A percentile compares a stretch with the other conserved stretches of the same genome.
Conservation (phyloP, 2,113 vertebrate genomes). For the Macquaria ambigua region DNA sequence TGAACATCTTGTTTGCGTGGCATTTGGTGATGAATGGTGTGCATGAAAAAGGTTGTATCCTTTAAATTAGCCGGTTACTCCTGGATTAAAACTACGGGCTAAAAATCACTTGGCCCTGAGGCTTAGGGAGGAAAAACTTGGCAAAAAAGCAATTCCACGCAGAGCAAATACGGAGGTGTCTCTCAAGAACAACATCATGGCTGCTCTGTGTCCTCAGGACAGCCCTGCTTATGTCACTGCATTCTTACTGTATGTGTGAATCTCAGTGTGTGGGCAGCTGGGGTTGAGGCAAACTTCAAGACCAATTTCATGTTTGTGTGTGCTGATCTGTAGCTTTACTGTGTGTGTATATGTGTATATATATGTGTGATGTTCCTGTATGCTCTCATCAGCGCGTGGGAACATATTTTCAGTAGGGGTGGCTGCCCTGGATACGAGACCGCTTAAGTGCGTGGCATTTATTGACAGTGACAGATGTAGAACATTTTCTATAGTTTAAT, state of each 20-base stretch:
- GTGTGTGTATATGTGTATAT: conserved; percentile 8
- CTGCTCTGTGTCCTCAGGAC: conserved; percentile 52
- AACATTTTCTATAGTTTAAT: neutral
- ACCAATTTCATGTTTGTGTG: conserved; percentile 52
- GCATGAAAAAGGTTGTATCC: conserved; percentile 38
- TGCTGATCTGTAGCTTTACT: conserved; percentile 26
- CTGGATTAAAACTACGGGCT: conserved; percentile 27
- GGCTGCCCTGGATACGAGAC: neutral
- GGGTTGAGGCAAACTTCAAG: conserved; percentile 64
- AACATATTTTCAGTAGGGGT: neutral
- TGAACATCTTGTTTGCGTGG: conserved; percentile 36
- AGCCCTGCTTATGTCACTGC: conserved; percentile 56
- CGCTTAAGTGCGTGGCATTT: neutral
- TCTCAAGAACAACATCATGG: conserved; percentile 55
- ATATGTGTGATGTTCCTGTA: conserved; percentile 20
- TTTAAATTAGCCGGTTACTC: conserved; percentile 22
- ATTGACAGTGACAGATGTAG: neutral
- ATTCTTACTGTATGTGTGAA: conserved; percentile 53
- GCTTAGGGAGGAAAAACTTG: neutral
- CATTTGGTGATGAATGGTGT: conserved; percentile 34
- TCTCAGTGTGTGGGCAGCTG: conserved; percentile 56
- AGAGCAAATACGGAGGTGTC: conserved; percentile 32
- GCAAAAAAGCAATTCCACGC: conserved; percentile 16
- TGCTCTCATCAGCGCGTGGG: conserved; percentile 23
- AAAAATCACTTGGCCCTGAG: conserved; percentile 37